These are phyloP conservation scores for Caenorhabditis wallacei DNA, from an alignment of 2,888 invertebrate species.

Conservation along the genomic window DNA sequence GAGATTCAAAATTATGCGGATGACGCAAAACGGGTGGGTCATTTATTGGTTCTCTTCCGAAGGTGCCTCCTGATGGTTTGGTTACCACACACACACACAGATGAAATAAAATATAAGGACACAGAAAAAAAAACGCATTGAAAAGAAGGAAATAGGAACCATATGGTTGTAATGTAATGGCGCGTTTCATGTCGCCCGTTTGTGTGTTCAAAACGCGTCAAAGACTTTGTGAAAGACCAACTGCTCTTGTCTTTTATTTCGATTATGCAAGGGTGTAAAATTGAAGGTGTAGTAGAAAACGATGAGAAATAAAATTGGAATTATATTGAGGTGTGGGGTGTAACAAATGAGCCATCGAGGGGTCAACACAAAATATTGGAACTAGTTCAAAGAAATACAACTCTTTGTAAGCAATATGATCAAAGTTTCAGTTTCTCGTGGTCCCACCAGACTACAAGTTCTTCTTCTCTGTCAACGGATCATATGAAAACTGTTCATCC, in stretches of 20 bases:
- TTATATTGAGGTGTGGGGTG: constrained; percentile 2
- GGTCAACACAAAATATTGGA: not conserved
- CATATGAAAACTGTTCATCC: not conserved
- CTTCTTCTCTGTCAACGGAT: constrained; percentile 36
- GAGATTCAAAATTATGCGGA: constrained; percentile 57
- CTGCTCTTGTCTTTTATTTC: constrained; percentile 59
- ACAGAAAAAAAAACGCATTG: constrained; percentile 47
- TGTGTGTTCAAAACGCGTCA: constrained; percentile 38
- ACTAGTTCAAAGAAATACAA: not conserved
- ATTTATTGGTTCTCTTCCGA: constrained; percentile 25
- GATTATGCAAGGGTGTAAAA: constrained; percentile 52
- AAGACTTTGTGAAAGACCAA: constrained; percentile 62
- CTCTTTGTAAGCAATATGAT: not conserved
- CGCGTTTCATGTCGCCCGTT: constrained; percentile 40
- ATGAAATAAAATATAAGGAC: constrained; percentile 19
- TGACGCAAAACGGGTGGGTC: constrained; percentile 51
- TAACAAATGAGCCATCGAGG: not conserved
- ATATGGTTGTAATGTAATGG: constrained; percentile 64
- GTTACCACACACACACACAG: constrained; percentile 1
- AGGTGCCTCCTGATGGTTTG: constrained; percentile 33
- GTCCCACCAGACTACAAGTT: constrained; percentile 55
- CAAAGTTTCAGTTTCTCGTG: constrained; percentile 38
- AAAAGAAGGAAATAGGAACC: constrained; percentile 50
- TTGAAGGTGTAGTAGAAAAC: constrained; percentile 22
- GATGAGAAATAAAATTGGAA: constrained; percentile 10